These are phyloP conservation scores for Psittacula cyanocephala DNA, from an alignment of 2,113 vertebrate genomes.

Conservation along the genomic window DNA sequence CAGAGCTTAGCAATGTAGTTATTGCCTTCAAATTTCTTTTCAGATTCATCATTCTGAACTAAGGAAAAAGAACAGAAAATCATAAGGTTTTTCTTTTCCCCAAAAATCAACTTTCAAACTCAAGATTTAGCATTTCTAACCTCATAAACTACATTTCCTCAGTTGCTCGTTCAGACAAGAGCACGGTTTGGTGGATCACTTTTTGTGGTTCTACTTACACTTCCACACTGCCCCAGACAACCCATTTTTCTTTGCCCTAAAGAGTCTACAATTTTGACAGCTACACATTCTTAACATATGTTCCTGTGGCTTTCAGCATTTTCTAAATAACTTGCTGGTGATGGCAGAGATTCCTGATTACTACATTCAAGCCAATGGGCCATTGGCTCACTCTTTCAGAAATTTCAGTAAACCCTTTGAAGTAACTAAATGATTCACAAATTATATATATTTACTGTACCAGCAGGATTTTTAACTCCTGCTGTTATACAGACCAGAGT, in stretches of 20 bases:
- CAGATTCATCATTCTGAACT: not conserved
- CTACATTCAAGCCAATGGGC: not conserved
- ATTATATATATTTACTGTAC: not conserved
- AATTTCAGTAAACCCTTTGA: not conserved
- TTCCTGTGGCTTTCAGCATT: not conserved
- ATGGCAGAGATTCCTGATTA: not conserved
- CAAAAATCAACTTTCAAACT: not conserved
- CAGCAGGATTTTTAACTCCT: not conserved
- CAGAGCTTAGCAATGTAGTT: not conserved
- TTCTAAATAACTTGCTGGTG: not conserved
- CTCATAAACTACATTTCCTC: not conserved
- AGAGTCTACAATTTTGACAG: not conserved
- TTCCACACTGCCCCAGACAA: not conserved
- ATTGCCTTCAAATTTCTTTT: not conserved
- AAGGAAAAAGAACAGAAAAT: not conserved
- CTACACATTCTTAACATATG: not conserved
- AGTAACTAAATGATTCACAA: not conserved
- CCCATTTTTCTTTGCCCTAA: not conserved
- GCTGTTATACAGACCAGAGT: not conserved
- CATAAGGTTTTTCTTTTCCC: too few relatives aligned
- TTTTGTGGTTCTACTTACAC: not conserved
- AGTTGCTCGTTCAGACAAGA: not conserved
- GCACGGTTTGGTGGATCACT: not conserved
- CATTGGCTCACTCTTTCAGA: not conserved
- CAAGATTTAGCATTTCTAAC: not conserved